Conservation (phyloP, 2,113 vertebrate species). For the Scolopax mira region DNA sequence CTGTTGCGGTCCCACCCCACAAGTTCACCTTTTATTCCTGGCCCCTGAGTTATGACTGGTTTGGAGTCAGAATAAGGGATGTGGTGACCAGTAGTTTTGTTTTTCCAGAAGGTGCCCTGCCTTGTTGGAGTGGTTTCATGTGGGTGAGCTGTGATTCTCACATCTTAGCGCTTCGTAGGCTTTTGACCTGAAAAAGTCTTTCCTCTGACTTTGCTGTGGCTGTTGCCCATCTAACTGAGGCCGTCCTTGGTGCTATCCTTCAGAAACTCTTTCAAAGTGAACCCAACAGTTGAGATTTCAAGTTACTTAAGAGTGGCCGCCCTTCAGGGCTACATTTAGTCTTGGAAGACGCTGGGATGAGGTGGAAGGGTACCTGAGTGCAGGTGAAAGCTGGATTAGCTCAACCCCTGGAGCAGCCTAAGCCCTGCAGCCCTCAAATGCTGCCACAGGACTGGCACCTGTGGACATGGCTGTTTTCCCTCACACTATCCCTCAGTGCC, state of each 20-base stretch:
- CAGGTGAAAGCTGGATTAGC: not conserved
- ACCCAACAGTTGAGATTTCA: not conserved
- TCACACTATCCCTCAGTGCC: not conserved
- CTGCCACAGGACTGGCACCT: accelerated
- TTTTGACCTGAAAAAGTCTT: not conserved
- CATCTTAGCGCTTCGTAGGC: accelerated
- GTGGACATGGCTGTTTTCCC: accelerated
- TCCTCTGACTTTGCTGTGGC: accelerated
- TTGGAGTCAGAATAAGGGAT: not conserved
- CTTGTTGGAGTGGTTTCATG: not conserved
- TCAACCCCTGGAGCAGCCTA: not conserved
- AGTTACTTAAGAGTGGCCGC: not conserved
- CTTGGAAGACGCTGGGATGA: not conserved
- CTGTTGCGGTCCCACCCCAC: not conserved
- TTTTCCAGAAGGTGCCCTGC: not conserved
- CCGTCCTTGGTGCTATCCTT: not conserved
- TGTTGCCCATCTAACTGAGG: not conserved
- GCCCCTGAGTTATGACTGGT: not conserved
- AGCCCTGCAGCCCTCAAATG: not conserved
- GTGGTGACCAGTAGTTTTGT: not conserved
- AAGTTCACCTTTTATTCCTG: not conserved
- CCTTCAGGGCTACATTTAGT: not conserved
- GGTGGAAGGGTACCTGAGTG: not conserved
- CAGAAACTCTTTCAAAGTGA: not conserved
- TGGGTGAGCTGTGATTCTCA: not conserved